These are phyloP conservation scores for Sigmodon hispidus DNA, from an alignment of 2,113 vertebrate genomes.

Conservation along the genomic window DNA sequence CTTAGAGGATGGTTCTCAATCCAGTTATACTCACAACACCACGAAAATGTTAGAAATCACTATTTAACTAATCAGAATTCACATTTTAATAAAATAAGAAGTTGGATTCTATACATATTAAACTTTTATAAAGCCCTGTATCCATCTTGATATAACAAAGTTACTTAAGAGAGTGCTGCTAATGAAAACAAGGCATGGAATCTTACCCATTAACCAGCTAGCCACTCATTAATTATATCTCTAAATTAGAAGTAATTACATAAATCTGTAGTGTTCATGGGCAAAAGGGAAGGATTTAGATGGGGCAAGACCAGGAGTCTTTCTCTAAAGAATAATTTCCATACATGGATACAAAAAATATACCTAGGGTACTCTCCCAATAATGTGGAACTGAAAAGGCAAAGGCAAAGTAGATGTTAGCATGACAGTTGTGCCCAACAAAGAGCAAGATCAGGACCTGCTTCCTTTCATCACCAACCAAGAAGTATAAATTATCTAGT, in stretches of 20 bases:
- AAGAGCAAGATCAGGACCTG: background rate
- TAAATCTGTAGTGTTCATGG: background rate
- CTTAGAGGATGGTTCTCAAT: background rate
- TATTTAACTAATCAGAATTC: background rate
- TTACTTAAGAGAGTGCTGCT: background rate
- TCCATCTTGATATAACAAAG: background rate
- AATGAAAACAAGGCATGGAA: background rate
- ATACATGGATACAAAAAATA: background rate
- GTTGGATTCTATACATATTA: background rate
- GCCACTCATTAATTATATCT: background rate
- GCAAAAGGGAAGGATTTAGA: background rate
- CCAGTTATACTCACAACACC: background rate
- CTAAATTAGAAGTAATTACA: background rate
- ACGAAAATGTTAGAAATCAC: background rate
- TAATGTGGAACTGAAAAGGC: background rate
- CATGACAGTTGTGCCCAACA: background rate
- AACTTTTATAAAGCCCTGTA: background rate
- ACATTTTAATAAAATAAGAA: background rate
- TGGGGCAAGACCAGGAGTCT: background rate
- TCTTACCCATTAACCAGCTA: background rate
- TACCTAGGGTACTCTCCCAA: background rate
- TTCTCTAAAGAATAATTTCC: background rate
- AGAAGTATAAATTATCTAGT: background rate
- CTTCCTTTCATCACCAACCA: background rate
- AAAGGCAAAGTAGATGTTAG: background rate